Base-by-base conservation (phyloP, 2,888 invertebrate genomes). In the Holacanthella duospinosa region DNA sequence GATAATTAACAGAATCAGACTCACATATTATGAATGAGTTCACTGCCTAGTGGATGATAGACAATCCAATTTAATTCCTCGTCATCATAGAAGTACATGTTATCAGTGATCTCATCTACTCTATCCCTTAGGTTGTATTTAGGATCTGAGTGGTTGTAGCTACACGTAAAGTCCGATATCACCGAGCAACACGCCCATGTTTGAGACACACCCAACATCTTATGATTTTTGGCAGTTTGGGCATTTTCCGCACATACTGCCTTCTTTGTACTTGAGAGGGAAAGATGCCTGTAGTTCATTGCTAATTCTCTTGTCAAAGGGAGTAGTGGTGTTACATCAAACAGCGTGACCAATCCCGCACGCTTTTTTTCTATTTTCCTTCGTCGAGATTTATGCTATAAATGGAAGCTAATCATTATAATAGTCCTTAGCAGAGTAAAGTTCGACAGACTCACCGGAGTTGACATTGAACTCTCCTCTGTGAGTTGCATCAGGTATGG, bases 11-110 rank as follows among this genome's bases (percentile, higher is more conserved):
- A n/a, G n/a, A n/a, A n/a, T n/a, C n/a, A n/a, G 6, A 9, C 87
- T 83, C 79, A 93, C 92, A 95, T 79, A 1, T 90, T 86, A 75
- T 93, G 88, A 68, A 95, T 82, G 73, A 94, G 79, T 73, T 85
- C 85, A 75, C 87, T 86, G 68, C 93, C 93, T 73, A 93, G 89
- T 0, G 95, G 93, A 80, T 91, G 89, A 59, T 84, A 82, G 2
- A 85, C 54, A 24, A 72, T 81, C 88, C 89, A 89, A 59, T 87
- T 87, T 75, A 86, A 83, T 66, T 84, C 84, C 74, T 86, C 84
- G 73, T 88, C 86, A 72, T 81, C 79, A 55, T 78, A 61, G 0
- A 44, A 56, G 62, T 59, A 54, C 1, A 56, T 25, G 43, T 55
- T 58, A 1, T 29, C 26, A 27, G 29, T 25, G 16, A 29, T 6